Base-by-base conservation (phyloP, 2,113 vertebrate genomes). In the Cololabis saira region DNA sequence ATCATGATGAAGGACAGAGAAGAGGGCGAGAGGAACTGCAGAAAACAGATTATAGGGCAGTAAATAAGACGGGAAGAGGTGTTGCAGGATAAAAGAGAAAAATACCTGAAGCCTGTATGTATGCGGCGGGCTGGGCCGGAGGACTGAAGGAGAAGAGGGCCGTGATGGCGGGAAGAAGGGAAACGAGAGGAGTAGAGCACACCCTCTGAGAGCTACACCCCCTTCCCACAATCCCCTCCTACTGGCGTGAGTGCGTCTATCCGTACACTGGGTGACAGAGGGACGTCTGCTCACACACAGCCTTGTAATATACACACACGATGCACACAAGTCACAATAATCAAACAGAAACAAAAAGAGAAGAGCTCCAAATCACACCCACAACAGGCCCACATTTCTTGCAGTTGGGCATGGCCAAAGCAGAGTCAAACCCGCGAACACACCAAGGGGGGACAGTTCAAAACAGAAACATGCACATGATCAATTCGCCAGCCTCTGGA, bases 121-220 rank as follows among this genome's bases (percentile, higher is more conserved):
- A 78, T 85, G 84, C 83, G 58, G 76, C 86, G 80, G 86, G 81
- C 84, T 75, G 84, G 89, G 90, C 81, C 48, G 64, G 63, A 88
- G 51, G 82, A 85, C 87, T 86, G 90, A 81, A 85, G 76, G 81
- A 90, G 87, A 91, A 90, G 85, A 91, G 86, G 90, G 83, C 87
- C 86, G 87, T 84, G 89, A 89, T 91, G 90, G 90, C 87, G 90
- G 89, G 89, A 91, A 90, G 90, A 90, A 85, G 86, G 86, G 78
- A 88, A 87, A 87, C 85, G 82, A 90, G 87, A 91, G 81, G 87
- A 90, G 85, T 76, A 70, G 83, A 89, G 86, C 89, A 90, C 90
- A 90, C 87, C 89, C 90, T 90, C 89, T 71, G 65, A 83, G 70
- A 85, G 83, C 83, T 75, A 90, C 90, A 84, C 89, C 86, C 89